Evolutionary conservation across 2,113 vertebrate genomes (phyloP).

Genomic region (Psophia crepitans): DNA sequence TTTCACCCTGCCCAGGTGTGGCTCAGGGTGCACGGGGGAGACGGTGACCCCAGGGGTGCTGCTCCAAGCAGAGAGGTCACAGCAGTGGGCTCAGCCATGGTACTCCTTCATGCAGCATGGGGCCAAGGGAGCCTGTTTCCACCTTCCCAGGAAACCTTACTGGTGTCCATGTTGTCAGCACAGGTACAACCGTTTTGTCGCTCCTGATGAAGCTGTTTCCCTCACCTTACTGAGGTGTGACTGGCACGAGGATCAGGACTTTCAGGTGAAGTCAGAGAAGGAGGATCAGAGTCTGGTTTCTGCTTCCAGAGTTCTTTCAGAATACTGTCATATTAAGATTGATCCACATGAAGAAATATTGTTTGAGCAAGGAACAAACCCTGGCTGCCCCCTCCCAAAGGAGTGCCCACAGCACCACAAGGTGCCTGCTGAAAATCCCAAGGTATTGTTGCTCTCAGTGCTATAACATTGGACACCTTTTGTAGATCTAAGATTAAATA

Average conservation of each 20-base stretch:
- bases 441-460: background rate
- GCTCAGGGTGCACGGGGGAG: background rate
- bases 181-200: background rate
- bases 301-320: background rate
- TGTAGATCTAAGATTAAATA: background rate
- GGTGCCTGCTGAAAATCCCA: background rate
- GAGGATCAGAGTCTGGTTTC: background rate
- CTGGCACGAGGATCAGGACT: background rate
- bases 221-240: background rate
- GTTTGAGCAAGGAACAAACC: background rate
- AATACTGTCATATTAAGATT: background rate
- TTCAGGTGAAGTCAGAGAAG: background rate
- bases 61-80: background rate
- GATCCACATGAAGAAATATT: background rate
- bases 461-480: background rate
- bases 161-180: background rate
- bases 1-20: too few relatives aligned
- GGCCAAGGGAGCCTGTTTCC: rapidly evolving
- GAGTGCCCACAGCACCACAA: background rate
- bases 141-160: background rate
- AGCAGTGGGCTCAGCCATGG: background rate
- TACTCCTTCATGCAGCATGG: background rate
- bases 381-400: background rate
- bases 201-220: background rate
- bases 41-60: rapidly evolving